Percentiles rank a stretch among this genome's conserved stretches.
These are phyloP conservation scores for Sebastes glaucus DNA, from an alignment of 2,797 vertebrate genomes.

Conservation along the genomic window DNA sequence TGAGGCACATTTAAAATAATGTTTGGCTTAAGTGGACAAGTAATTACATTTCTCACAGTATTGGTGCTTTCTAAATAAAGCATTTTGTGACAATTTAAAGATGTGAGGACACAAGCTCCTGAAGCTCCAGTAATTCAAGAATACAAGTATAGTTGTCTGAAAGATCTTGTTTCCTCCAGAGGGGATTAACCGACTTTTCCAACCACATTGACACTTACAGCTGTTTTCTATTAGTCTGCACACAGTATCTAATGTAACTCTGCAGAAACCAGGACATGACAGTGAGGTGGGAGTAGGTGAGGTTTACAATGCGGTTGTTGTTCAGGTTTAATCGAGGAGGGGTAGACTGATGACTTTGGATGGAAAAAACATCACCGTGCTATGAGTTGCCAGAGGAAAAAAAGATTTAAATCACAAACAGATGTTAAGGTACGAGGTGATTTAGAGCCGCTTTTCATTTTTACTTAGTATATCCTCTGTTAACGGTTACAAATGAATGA, in stretches of 20 bases:
- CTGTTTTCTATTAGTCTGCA: constrained; percentile 4
- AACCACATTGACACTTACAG: not conserved
- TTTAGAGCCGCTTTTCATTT: not conserved
- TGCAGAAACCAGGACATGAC: not conserved
- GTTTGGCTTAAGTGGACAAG: constrained; percentile 4
- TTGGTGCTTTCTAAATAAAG: not conserved
- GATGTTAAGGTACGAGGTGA: not conserved
- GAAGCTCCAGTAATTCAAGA: not conserved
- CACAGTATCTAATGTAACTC: not conserved
- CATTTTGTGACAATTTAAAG: not conserved
- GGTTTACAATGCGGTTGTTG: not conserved
- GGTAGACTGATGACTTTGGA: not conserved
- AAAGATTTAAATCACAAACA: constrained; percentile 9
- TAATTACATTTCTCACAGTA: constrained; percentile 7
- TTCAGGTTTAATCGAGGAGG: not conserved
- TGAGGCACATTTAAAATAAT: constrained; percentile 9
- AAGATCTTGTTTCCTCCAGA: constrained; percentile 4
- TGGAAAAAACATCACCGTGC: not conserved
- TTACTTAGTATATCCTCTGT: not conserved
- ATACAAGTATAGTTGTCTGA: not conserved
- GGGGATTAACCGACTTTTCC: not conserved
- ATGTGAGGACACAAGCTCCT: not conserved
- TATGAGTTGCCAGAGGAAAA: not conserved
- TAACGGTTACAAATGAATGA: not conserved
- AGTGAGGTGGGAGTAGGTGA: not conserved